Conservation (phyloP, 1,140 invertebrate species). For the Sinella curviseta region DNA sequence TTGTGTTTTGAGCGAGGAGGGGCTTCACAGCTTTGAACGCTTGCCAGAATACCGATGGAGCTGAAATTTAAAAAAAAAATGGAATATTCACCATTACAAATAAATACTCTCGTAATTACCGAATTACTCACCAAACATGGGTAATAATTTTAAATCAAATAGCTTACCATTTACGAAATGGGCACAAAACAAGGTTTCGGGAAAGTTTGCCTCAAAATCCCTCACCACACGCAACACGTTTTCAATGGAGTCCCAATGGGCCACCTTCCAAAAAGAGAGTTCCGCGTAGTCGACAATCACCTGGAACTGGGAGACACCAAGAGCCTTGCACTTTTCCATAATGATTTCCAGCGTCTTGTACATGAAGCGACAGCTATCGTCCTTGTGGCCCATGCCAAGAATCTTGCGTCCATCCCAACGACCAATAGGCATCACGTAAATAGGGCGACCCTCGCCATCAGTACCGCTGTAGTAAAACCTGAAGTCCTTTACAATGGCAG, state of each 20-base stretch:
- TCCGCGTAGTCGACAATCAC: slow-evolving; percentile 33
- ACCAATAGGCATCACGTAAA: slow-evolving; percentile 35
- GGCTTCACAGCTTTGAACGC: slow-evolving; percentile 35
- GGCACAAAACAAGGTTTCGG: slow-evolving; percentile 25
- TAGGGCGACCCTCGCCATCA: slow-evolving; percentile 24
- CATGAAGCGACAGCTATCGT: slow-evolving; percentile 30
- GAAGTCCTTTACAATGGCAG: slow-evolving; percentile 30
- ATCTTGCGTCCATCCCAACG: slow-evolving; percentile 37
- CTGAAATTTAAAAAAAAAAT: slow-evolving; percentile 15
- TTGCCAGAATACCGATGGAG: slow-evolving; percentile 32
- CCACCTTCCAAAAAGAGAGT: slow-evolving; percentile 34
- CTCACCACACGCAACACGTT: not conserved
- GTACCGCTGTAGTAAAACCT: slow-evolving; percentile 30
- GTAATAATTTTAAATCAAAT: not conserved
- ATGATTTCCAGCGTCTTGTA: slow-evolving; percentile 34
- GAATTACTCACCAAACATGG: too few relatives aligned
- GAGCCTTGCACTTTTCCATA: slow-evolving; percentile 19
- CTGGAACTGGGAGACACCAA: slow-evolving; percentile 30
- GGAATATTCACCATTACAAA: not conserved
- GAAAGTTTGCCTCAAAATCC: slow-evolving; percentile 39
- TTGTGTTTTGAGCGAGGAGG: slow-evolving; percentile 22
- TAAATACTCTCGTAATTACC: not conserved
- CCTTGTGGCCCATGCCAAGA: slow-evolving; percentile 29
- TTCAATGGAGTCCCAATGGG: slow-evolving; percentile 35
- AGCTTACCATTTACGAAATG: slow-evolving; percentile 39